A percentile compares a stretch with the other conserved stretches of the same genome.
Evolutionary conservation across 23 tunicate species (phyloP).

Genomic region (Diplosoma virens): DNA sequence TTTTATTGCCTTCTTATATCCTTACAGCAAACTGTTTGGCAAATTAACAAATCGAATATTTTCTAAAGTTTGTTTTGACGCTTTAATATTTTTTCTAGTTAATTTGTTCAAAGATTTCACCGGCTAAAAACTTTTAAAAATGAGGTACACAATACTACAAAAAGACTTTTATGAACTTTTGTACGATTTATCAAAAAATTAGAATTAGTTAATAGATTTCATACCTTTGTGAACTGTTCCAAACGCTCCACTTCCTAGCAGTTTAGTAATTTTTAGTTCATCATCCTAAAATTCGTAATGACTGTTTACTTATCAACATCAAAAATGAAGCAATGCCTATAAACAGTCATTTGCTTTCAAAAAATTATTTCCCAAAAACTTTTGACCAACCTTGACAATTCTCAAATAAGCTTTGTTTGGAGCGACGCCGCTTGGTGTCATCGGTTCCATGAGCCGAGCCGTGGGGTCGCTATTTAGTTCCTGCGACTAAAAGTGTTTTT

Average conservation of each 20-base stretch:
- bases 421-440: slow-evolving; percentile 79
- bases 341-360: neutral
- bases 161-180: too few relatives aligned
- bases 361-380: neutral
- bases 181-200: too few relatives aligned
- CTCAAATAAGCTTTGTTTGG: slow-evolving; percentile 82
- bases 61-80: too few relatives aligned
- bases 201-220: too few relatives aligned
- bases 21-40: too few relatives aligned
- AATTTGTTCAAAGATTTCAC: too few relatives aligned
- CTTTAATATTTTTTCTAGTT: too few relatives aligned
- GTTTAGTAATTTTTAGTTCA: slow-evolving; percentile 71
- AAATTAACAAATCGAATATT: too few relatives aligned
- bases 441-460: slow-evolving; percentile 61
- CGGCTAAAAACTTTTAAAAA: too few relatives aligned
- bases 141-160: too few relatives aligned
- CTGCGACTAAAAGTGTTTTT: slow-evolving; percentile 12
- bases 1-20: too few relatives aligned
- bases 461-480: slow-evolving; percentile 34
- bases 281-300: slow-evolving; percentile 71
- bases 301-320: too few relatives aligned
- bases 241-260: slow-evolving; percentile 88
- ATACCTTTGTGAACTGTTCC: slow-evolving; percentile 90
- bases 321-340: neutral
- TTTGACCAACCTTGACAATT: slow-evolving; percentile 59